Evolutionary conservation across 1,140 invertebrate species (phyloP), one percentile per base, ranked within the genome.

Genomic region (Apis florea): DNA sequence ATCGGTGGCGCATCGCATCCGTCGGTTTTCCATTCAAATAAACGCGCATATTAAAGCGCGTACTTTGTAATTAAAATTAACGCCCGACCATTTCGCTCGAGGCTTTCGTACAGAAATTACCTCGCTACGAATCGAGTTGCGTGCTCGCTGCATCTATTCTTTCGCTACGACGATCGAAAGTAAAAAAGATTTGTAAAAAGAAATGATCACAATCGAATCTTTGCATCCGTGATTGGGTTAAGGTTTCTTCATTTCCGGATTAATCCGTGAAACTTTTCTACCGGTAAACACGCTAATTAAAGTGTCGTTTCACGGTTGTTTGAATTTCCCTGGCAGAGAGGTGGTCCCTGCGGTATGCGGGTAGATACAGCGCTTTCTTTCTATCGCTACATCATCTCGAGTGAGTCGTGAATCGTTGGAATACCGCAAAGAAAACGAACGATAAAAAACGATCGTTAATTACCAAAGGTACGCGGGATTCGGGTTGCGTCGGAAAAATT

Each of bases 391-490:
- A 47, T 81, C 83, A 69, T 81, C 6, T 61, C 53, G 19, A 49
- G n/a, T n/a, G 54, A 53, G 49, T 54, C 4, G 31, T 24, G 61
- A 59, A 84, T 87, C 72, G 85, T 15, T 40, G 51, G 54, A 47
- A 56, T 71, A 69, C 26, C n/a, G 10, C 9, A 67, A 76, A 77
- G 85, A 63, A 78, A 86, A 87, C 61, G 70, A 64, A 77, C 85
- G 82, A 87, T 87, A 82, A 84, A n/a, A 84, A 79, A 78, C 64
- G 71, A 11, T 75, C 82, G 85, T 87, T 87, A 84, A 87, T 86
- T 84, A 87, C 31, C 31, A 40, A 40, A 40, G 31, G 6, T 40
- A 40, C 31, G 31, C 31, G 31, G 31, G 31, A 5, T 40, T 40
- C 31, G 31, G 31, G 31, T 31, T 3, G 31, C 31, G 31, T 40